These are phyloP conservation scores for Ancistrus triradiatus DNA, from an alignment of 2,113 vertebrate genomes.

Conservation along the genomic window DNA sequence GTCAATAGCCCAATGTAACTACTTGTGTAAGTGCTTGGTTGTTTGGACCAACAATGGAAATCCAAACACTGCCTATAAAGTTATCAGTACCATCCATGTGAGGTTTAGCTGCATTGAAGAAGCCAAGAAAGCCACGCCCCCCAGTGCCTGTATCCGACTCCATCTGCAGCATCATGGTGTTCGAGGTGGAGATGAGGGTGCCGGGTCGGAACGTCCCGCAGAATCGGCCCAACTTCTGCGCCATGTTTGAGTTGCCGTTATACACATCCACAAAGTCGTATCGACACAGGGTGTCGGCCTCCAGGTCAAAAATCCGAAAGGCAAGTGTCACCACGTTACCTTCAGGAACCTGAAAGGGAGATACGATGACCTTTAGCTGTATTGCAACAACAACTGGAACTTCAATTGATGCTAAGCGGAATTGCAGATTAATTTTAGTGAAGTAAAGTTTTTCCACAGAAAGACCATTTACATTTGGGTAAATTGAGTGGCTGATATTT, in stretches of 20 bases:
- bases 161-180: conserved; percentile 83
- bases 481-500: no score
- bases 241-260: conserved; percentile 69
- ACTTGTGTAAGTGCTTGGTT: no score
- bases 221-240: conserved; percentile 80
- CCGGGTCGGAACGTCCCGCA: conserved; percentile 87
- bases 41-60: no score
- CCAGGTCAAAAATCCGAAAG: conserved; percentile 84
- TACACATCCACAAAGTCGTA: conserved; percentile 85
- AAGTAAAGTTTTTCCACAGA: no score
- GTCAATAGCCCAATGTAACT: no score
- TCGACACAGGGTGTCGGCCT: conserved; percentile 78
- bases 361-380: no score
- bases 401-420: no score
- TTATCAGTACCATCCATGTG: conserved; percentile 65
- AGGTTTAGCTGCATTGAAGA: conserved; percentile 72
- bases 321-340: conserved; percentile 76
- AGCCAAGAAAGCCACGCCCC: conserved; percentile 79
- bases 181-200: conserved; percentile 74
- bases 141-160: conserved; percentile 69
- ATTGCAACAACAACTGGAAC: no score
- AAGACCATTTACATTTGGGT: no score
- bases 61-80: no score
- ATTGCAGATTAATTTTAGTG: no score
- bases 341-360: conserved; percentile 74